Evolutionary conservation across 2,797 vertebrate species (phyloP).

Genomic region (Discoglossus pictus): DNA sequence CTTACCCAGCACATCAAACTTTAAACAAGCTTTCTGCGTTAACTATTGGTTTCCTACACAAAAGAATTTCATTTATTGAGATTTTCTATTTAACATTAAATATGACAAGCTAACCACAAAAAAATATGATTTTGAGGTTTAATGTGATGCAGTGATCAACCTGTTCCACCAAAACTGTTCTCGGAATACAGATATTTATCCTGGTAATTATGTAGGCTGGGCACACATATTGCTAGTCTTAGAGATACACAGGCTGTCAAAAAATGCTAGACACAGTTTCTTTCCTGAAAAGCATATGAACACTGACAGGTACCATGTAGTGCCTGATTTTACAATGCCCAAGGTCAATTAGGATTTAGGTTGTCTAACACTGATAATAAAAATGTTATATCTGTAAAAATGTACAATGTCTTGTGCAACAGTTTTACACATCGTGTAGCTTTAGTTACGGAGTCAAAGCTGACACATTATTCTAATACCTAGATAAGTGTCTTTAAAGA

Average conservation of each 20-base stretch:
- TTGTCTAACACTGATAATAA: slow-evolving; percentile 14
- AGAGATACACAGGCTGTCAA: slow-evolving; percentile 2
- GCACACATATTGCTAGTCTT: background rate
- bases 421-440: slow-evolving; percentile 8
- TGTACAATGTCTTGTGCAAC: background rate
- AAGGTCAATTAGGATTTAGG: slow-evolving; percentile 20
- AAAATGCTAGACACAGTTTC: slow-evolving; percentile 3
- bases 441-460: no score
- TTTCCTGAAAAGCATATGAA: background rate
- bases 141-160: no score
- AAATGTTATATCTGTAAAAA: slow-evolving; percentile 22
- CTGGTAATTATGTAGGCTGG: no score
- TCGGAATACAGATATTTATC: no score
- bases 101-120: no score
- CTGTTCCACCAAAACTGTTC: no score
- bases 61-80: no score
- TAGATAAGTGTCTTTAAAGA: no score
- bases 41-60: slow-evolving; percentile 14
- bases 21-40: slow-evolving; percentile 10
- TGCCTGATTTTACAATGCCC: slow-evolving; percentile 22
- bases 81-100: no score
- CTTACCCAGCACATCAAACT: slow-evolving; percentile 9
- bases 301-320: slow-evolving; percentile 15
- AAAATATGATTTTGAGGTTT: no score
- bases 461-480: no score